Evolutionary conservation across 2,888 invertebrate species (phyloP).

Genomic region (Cylloceria caligata): DNA sequence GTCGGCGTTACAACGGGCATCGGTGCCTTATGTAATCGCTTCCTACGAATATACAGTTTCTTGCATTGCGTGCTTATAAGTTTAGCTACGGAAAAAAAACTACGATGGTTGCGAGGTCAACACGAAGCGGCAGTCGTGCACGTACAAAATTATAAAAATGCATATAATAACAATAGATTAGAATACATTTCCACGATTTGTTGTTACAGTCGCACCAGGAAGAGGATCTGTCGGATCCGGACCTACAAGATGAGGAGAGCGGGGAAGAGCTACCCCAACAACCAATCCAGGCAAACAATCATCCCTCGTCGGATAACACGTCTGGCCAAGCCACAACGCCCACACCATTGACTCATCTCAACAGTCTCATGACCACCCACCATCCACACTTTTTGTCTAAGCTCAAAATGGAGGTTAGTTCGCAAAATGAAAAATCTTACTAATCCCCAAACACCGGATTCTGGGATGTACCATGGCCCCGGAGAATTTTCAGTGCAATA

Average conservation of each 20-base stretch:
- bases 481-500: no score
- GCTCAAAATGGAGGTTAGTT: slow-evolving; percentile 81
- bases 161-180: slow-evolving; percentile 12
- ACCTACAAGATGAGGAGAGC: slow-evolving; percentile 86
- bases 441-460: not conserved
- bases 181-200: slow-evolving; percentile 49
- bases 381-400: slow-evolving; percentile 86
- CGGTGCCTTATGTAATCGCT: slow-evolving; percentile 29
- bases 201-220: slow-evolving; percentile 86
- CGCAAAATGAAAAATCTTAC: not conserved
- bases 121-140: not conserved
- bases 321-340: slow-evolving; percentile 76
- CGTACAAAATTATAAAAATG: not conserved
- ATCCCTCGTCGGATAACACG: slow-evolving; percentile 77
- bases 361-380: slow-evolving; percentile 86
- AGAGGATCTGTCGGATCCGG: slow-evolving; percentile 86
- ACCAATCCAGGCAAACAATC: slow-evolving; percentile 79
- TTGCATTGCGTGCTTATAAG: slow-evolving; percentile 8
- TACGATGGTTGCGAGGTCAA: slow-evolving; percentile 5
- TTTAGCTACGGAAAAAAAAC: slow-evolving; percentile 31
- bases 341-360: slow-evolving; percentile 85
- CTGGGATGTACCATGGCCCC: no score
- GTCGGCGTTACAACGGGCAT: not conserved
- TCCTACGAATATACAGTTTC: no score
- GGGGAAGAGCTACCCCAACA: slow-evolving; percentile 84